A percentile compares a stretch with the other conserved stretches of the same genome.
phyloP scores from a whole-genome alignment of 2,113 vertebrate genomes.

The Amphiprion percula region DNA sequence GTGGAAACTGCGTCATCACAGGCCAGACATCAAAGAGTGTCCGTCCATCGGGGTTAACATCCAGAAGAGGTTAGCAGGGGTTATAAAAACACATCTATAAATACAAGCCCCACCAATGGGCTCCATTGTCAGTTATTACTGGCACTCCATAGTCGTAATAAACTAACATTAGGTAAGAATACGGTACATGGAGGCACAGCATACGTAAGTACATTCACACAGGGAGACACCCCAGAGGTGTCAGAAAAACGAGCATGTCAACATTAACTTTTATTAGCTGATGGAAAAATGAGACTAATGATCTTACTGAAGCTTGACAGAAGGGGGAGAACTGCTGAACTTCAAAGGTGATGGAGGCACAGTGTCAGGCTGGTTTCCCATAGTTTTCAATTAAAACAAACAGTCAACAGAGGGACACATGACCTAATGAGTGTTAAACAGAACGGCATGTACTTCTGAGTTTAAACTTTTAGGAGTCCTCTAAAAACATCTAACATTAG shows the following conservation, averaged over 20 bases:
- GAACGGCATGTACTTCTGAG: not conserved
- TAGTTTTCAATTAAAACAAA: conserved; percentile 34
- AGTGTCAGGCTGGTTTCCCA: not conserved
- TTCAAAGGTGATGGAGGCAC: conserved; percentile 38
- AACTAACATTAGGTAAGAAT: conserved; percentile 65
- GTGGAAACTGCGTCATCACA: conserved; percentile 73
- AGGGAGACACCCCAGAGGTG: conserved; percentile 61
- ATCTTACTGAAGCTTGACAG: conserved; percentile 18
- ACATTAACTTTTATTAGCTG: conserved; percentile 62
- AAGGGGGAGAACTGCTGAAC: conserved; percentile 7
- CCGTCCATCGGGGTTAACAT: conserved; percentile 62
- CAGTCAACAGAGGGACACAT: conserved; percentile 4
- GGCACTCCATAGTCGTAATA: conserved; percentile 56
- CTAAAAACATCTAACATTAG: not conserved
- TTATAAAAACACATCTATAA: conserved; percentile 75
- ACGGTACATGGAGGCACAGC: conserved; percentile 34
- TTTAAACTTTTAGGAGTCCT: not conserved
- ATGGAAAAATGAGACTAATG: conserved; percentile 69
- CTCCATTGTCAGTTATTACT: conserved; percentile 64
- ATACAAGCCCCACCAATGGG: conserved; percentile 57
- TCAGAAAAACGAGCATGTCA: conserved; percentile 65
- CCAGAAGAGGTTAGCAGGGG: conserved; percentile 65
- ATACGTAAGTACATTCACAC: conserved; percentile 46
- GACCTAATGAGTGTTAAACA: conserved; percentile 11
- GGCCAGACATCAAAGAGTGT: conserved; percentile 70